Evolutionary conservation across 2,797 vertebrate genomes (phyloP), one percentile per base, ranked within the genome.

Genomic region (Ambastaia sidthimunki): DNA sequence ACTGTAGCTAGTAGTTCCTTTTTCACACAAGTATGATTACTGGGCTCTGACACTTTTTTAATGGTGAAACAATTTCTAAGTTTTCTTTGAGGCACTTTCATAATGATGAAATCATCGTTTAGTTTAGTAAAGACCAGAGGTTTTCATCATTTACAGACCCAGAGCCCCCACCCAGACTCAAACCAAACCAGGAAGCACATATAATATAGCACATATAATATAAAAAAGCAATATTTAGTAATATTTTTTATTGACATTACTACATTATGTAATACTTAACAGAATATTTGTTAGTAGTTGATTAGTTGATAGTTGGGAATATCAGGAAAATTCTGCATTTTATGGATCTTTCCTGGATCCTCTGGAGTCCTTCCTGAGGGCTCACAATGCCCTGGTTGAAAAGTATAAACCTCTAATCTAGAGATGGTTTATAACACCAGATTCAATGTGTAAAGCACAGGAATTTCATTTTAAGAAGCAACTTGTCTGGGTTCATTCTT

Each of bases 401-500:
- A 59, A 25, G 11, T 25, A 59, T 25, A 60, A 28, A 25, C 11
- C 57, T 11, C 21, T 23, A 37, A 25, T 59, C 0, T 25, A 15
- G 12, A 13, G 21, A 25, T 25, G 11, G 21, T 28, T 21, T 57
- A 25, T 3, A 5, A 60, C 25, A 15, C 11, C 57, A 60, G 57
- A 13, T 60, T 60, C 23, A 60, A 60, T 25, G 10, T 7, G 7
- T 6, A 37, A 37, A 37, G 34, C 7, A 4, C 34, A 5, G 34
- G 4, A 37, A 37, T 5, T 37, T 37, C 15, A 25, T 28, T 60
- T 77, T 48, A 47, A 31, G 54, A 78, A 50, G n/a, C 66, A 78
- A 37, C 55, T 70, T 71, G 57, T 31, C 76, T 62, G 19, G 57
- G 66, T 48, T 25, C n/a, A 41, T 54, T 78, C 13, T 71, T 71